Evolutionary conservation across 1,140 invertebrate species (phyloP).

Genomic region (Myzus persicae): DNA sequence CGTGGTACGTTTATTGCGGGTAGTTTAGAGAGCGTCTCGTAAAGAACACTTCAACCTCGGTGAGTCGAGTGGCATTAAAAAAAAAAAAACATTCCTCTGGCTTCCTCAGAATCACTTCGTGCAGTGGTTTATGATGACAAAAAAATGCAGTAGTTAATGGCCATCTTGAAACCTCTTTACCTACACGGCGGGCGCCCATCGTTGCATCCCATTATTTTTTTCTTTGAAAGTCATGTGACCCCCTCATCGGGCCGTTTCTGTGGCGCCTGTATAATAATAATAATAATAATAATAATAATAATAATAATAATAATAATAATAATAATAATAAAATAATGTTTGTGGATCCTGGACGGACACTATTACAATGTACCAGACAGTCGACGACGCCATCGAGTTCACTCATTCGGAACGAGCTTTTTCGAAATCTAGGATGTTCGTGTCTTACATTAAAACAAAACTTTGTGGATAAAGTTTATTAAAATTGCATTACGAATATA

Average conservation of each 20-base stretch:
- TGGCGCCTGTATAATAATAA: neutral
- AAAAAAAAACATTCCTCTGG: neutral
- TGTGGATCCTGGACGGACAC: neutral
- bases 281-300: no score
- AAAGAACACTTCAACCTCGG: slow-evolving; percentile 30
- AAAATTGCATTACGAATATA: slow-evolving; percentile 35
- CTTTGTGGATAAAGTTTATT: neutral
- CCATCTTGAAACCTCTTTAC: slow-evolving; percentile 39
- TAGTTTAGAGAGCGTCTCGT: slow-evolving; percentile 26
- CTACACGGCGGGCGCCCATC: neutral
- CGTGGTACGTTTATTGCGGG: slow-evolving; percentile 25
- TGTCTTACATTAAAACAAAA: neutral
- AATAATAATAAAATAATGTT: neutral
- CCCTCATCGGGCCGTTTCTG: neutral
- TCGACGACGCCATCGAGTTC: neutral
- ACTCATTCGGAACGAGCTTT: neutral
- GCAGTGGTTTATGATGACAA: neutral
- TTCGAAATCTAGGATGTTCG: neutral
- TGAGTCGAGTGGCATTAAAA: slow-evolving; percentile 38
- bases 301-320: no score
- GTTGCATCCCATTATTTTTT: slow-evolving; percentile 31
- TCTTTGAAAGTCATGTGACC: neutral
- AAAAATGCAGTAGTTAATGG: slow-evolving; percentile 50
- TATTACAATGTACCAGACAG: neutral
- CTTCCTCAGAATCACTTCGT: neutral